These are phyloP conservation scores for Aurelia sp. DNA, from an alignment of 30 jellyfish, hydroid and myxozoan species.

Conservation along the genomic window DNA sequence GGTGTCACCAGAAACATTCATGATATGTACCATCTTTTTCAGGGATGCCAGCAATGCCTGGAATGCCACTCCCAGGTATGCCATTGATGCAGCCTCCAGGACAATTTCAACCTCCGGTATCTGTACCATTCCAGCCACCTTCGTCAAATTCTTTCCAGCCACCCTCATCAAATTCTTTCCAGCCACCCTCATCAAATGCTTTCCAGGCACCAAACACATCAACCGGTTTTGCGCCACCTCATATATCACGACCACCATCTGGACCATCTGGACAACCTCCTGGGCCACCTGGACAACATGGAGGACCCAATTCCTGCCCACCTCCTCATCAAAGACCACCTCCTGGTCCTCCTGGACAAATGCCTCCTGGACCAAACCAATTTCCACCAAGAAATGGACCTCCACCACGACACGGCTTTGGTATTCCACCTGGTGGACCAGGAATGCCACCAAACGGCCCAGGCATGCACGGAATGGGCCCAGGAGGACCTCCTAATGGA, in stretches of 20 bases:
- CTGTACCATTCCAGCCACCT: slow-evolving; percentile 19
- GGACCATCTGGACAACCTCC: slow-evolving; percentile 55
- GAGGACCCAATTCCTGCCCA: not conserved
- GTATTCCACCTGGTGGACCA: slow-evolving; percentile 63
- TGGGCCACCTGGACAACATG: slow-evolving; percentile 16
- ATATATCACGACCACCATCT: slow-evolving; percentile 62
- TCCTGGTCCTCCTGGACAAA: slow-evolving; percentile 16
- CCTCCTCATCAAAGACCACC: slow-evolving; percentile 8
- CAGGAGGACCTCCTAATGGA: slow-evolving; percentile 29
- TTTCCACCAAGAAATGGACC: slow-evolving; percentile 52
- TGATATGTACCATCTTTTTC: not conserved
- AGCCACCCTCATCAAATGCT: slow-evolving; percentile 9
- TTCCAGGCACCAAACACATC: slow-evolving; percentile 36
- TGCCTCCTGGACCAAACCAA: slow-evolving; percentile 39
- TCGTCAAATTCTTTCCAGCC: not conserved
- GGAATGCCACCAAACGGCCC: slow-evolving; percentile 55
- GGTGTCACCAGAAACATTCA: too few species aligned
- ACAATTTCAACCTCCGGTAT: slow-evolving; percentile 11
- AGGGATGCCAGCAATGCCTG: slow-evolving; percentile 36
- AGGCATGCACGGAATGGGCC: slow-evolving; percentile 43
- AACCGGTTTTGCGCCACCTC: slow-evolving; percentile 67
- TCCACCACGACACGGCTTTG: slow-evolving; percentile 43
- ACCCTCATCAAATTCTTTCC: slow-evolving; percentile 2
- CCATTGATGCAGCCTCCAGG: slow-evolving; percentile 53
- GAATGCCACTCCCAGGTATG: slow-evolving; percentile 61